Base-by-base conservation (phyloP, 2,797 vertebrate species). In the Sus cebifrons region DNA sequence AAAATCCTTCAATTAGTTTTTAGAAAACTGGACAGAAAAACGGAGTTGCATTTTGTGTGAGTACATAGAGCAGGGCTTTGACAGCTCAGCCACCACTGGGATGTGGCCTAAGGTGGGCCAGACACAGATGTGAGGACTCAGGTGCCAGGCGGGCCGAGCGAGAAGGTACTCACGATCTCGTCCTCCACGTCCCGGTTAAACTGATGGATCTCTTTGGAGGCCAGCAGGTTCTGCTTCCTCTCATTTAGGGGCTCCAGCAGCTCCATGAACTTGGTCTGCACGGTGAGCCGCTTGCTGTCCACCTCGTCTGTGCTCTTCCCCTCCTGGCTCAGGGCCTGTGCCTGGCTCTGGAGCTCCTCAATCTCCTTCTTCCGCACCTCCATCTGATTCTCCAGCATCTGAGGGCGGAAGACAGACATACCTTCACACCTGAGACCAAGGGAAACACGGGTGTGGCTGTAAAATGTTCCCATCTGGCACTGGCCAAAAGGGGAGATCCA, bases 321-420 rank as follows among this genome's bases (percentile, higher is more conserved):
- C 97, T 99, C 99, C 98, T 99, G 99, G 84, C 99, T 99, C 81
- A 99, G 98, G 4, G 98, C 99, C 98, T 99, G 98, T 0, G 99
- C 99, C 97, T 99, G 99, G 97, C 98, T 97, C 96, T 99, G 99
- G 81, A 99, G 99, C 98, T 99, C 99, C 86, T 99, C 99, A 54
- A 99, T 99, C 98, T 99, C 99, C 98, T 99, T 99, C 98, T 99
- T 99, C 70, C 99, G 99, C 56, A 99, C 99, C 96, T 99, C 99
- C 99, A 99, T 99, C 98, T 99, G 99, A 95, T 99, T 99, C 98
- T 99, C 99, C 96, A 99, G 98, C 99, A 99, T 99, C 99, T 99
- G 98, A 89, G 77, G 56, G 91, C 5, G 23, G 44, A 67, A 85
- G 97, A 97, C 90, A 0, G 21, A 75, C n/a, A 71, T 4, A 0